These are phyloP conservation scores for Passer domesticus DNA, from an alignment of 2,113 vertebrate genomes.

Conservation along the genomic window DNA sequence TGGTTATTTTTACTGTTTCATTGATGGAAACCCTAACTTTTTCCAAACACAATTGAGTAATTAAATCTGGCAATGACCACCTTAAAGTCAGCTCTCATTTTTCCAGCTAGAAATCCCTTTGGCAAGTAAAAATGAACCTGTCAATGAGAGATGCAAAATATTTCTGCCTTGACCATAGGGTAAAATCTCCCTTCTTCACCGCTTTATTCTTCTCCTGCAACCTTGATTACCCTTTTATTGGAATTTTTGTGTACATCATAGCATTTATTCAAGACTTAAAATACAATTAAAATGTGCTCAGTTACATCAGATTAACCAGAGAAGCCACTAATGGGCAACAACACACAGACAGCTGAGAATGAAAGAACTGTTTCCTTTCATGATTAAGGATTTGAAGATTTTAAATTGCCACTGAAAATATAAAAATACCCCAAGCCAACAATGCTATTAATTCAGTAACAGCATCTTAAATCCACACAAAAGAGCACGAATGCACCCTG, in stretches of 20 bases:
- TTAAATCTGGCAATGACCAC: not conserved
- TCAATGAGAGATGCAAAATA: not conserved
- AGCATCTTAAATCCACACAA: not conserved
- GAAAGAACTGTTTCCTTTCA: not conserved
- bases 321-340: not conserved
- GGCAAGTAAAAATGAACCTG: not conserved
- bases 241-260: not conserved
- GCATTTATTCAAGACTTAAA: not conserved
- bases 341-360: not conserved
- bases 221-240: rapidly evolving
- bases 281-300: not conserved
- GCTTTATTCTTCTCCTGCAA: not conserved
- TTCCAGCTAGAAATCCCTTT: not conserved
- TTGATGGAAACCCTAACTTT: not conserved
- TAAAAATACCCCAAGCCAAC: not conserved
- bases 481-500: not conserved
- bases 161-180: not conserved
- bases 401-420: not conserved
- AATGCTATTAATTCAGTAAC: not conserved
- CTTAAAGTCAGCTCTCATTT: constrained; percentile 2
- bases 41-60: not conserved
- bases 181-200: not conserved
- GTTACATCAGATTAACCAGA: not conserved
- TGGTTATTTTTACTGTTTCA: constrained; percentile 13
- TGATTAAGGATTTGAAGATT: not conserved